Conservation (phyloP, 1,140 invertebrate genomes). For the Macrosteles quadrilineatus region DNA sequence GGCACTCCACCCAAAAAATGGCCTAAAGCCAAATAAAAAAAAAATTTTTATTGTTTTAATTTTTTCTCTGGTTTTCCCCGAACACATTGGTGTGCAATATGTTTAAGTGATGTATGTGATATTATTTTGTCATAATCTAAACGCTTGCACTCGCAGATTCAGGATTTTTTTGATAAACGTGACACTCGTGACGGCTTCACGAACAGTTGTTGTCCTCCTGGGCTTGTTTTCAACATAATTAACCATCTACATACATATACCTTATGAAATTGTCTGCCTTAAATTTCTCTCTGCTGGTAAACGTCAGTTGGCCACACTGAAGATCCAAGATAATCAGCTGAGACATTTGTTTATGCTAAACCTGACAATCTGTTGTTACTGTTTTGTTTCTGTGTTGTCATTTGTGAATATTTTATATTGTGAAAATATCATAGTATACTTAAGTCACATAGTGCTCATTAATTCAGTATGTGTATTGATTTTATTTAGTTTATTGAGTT, state of each 20-base stretch:
- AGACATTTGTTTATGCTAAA: too few relatives aligned
- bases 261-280: background rate
- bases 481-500: too few relatives aligned
- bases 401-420: background rate
- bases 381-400: background rate
- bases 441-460: too few relatives aligned
- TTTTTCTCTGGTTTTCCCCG: constrained; percentile 12
- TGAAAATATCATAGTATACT: background rate
- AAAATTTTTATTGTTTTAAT: background rate
- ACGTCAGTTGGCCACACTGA: background rate
- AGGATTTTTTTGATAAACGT: background rate
- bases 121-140: background rate
- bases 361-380: too few relatives aligned
- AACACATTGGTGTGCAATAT: constrained; percentile 15
- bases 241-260: too few relatives aligned
- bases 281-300: background rate
- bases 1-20: constrained; percentile 5
- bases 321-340: background rate
- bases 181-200: background rate
- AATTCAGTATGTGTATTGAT: too few relatives aligned
- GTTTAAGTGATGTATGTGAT: constrained; percentile 2
- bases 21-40: background rate
- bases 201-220: background rate
- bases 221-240: too few relatives aligned
- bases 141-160: too few relatives aligned